Conservation (phyloP, 2,113 vertebrate species). For the Todiramphus saurophagus region DNA sequence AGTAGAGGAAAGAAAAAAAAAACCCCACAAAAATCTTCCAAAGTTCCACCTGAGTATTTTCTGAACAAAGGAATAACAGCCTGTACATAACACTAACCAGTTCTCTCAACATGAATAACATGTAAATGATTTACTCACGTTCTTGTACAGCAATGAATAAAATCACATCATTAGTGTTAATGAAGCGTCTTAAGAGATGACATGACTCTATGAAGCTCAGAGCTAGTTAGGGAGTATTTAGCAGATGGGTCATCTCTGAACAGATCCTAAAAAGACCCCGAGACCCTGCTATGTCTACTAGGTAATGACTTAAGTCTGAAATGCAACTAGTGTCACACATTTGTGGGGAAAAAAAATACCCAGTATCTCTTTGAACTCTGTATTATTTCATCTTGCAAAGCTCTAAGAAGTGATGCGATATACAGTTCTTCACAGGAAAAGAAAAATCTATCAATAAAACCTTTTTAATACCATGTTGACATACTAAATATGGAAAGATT, state of each 20-base stretch:
- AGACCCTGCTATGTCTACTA: neutral
- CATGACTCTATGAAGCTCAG: neutral
- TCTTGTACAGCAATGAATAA: neutral
- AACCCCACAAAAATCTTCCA: neutral
- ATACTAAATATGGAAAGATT: neutral
- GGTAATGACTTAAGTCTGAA: neutral
- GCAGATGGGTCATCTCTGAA: neutral
- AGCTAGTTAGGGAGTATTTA: neutral
- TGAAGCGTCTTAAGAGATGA: neutral
- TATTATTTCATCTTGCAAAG: neutral
- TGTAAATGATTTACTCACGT: neutral
- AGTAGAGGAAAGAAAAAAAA: neutral
- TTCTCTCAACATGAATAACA: neutral
- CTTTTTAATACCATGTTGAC: neutral
- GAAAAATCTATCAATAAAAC: neutral
- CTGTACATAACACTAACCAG: neutral
- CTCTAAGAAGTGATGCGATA: neutral
- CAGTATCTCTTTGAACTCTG: neutral
- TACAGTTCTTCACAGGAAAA: neutral
- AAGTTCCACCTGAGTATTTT: neutral
- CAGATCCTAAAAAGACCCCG: neutral
- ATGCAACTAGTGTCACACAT: neutral
- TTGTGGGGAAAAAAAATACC: neutral
- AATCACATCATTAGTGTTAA: neutral
- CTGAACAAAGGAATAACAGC: neutral